phyloP scores from a whole-genome alignment of 2,797 vertebrate species.

The Myotis daubentonii region DNA sequence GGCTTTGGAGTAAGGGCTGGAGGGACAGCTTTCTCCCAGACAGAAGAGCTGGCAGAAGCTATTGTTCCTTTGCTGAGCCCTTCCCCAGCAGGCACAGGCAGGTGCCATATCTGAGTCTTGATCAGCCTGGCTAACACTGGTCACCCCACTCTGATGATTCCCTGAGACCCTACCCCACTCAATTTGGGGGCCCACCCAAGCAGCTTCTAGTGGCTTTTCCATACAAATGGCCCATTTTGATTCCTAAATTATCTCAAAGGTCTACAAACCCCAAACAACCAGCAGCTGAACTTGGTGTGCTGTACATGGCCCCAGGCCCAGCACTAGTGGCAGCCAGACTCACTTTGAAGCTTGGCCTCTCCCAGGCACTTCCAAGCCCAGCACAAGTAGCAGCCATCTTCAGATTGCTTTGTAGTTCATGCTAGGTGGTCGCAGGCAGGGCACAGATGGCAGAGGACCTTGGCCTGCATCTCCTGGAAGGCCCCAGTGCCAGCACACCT shows the following conservation, averaged over 20 bases:
- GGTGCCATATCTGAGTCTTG: neutral
- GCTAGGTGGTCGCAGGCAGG: neutral
- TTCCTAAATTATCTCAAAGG: neutral
- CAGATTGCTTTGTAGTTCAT: neutral
- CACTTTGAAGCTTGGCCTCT: neutral
- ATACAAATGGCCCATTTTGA: neutral
- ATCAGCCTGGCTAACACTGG: neutral
- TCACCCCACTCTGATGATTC: too few relatives aligned
- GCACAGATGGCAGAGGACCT: neutral
- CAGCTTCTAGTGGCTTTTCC: neutral
- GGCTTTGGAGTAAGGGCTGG: neutral
- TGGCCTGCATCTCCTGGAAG: neutral
- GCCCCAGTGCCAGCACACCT: neutral
- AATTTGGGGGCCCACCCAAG: neutral
- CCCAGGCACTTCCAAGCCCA: neutral
- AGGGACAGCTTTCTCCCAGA: neutral
- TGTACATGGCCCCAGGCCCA: neutral
- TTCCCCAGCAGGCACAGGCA: neutral
- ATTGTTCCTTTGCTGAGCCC: neutral
- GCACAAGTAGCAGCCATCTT: neutral
- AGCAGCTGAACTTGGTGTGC: neutral
- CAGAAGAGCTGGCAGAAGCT: neutral
- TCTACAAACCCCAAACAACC: neutral
- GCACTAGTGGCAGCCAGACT: neutral
- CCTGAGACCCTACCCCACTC: too few relatives aligned